Evolutionary conservation across 1,140 invertebrate species (phyloP), one percentile per base, ranked within the genome.

Genomic region (Schlechtendalia chinensis): DNA sequence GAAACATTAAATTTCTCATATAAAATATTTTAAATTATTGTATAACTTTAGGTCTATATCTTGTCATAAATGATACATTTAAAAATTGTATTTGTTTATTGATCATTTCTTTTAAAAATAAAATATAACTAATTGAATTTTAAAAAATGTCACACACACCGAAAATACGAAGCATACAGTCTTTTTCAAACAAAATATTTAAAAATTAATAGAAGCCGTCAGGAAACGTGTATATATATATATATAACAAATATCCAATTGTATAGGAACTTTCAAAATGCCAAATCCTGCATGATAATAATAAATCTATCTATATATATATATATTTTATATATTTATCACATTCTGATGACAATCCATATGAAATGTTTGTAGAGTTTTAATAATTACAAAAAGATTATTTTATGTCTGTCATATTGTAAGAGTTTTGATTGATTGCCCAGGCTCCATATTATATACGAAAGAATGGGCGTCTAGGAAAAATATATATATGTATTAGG

Each of bases 361-460:
- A 29, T 53, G 53, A 27, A 77, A 50, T 61, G 19, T 50, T 79
- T 79, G 32, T 45, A 53, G 56, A 27, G 24, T 79, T 24, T 63
- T 27, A 24, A 61, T 79, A 79, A 79, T 79, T 79, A 61, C 59
- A 61, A 61, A 61, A 79, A 47, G 39, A 79, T 79, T 79, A 61
- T 47, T 47, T 27, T 63, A 39, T 24, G 58, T 77, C 32, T 79
- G 54, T 79, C 56, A 29, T n/a, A 47, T 63, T 79, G 75, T 79
- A 61, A 27, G 39, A 45, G n/a, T 63, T 79, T 79, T 79, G 75
- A 79, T 79, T 79, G 75, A 79, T 79, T 63, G 24, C 58, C 45
- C 47, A 79, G 16, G 22, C 75, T 50, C 39, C n/a, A 27, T 50
- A 79, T 50, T 24, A 24, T 79, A 50, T 27, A n/a, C 11, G n/a